Evolutionary conservation across 2,797 vertebrate species (phyloP), one percentile per base, ranked within the genome.

Genomic region (Sebastes oblongus): DNA sequence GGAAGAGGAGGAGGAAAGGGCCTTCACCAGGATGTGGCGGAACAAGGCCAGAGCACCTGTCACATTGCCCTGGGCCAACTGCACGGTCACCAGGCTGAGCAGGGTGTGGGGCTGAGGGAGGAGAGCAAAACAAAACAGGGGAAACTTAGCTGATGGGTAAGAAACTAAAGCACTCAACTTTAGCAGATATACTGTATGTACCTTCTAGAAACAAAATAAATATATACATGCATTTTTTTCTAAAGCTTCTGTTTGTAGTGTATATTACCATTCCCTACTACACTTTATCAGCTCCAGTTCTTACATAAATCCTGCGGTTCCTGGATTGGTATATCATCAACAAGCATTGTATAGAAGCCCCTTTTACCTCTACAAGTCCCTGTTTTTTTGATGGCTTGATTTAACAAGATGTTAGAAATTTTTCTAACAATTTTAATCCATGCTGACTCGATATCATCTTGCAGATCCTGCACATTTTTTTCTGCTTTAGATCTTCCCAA

Each of bases 21-120:
- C 95, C 10, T 66, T 83, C 62, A 71, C 88, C 94, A 99, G 94
- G 3, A 97, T 95, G 7, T 91, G 95, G 68, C 98, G 96, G 91
- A 99, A 99, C 92, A 96, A 95, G 82, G 95, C 95, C 89, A 99
- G 94, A 1, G 98, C 98, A 29, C 96, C 97, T 16, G 96, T 97
- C 78, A 98, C 90, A 81, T 99, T 99, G 83, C 96, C 97, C 90
- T 96, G 96, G 85, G 97, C 96, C 90, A 99, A 94, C 73, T 97
- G 97, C 0, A 96, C 92, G 14, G 97, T 98, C 91, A 98, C 98
- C 87, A 98, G 93, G 93, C 98, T 99, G 88, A 99, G 88, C 86
- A 97, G 93, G 14, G 96, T 96, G 92, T 98, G 94, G 14, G 98
- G 98, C 98, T 99, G 75, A 82, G 66, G 61, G 81, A 83, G 59